A percentile compares a stretch with the other conserved stretches of the same genome.
phyloP scores from a whole-genome alignment of 1,140 invertebrate genomes.

The Diorhabda carinulata region DNA sequence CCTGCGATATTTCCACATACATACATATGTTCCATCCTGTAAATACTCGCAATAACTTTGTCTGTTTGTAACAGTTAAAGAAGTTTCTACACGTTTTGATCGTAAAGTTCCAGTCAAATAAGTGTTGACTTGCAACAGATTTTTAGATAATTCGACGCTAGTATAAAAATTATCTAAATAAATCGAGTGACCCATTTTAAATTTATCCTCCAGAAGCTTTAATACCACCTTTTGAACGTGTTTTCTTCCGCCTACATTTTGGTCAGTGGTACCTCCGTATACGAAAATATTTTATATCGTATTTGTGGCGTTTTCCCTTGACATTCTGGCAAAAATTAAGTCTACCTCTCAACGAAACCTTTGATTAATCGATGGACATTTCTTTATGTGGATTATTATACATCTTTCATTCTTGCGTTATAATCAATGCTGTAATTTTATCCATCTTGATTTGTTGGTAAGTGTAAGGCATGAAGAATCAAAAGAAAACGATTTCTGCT shows the following conservation, averaged over 20 bases:
- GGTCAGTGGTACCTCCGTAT: not conserved
- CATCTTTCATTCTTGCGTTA: slow-evolving; percentile 4
- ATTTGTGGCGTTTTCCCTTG: slow-evolving; percentile 37
- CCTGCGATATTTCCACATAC: not conserved
- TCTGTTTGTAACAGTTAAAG: not conserved
- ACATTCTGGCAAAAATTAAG: slow-evolving; percentile 41
- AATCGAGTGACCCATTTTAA: too few species aligned
- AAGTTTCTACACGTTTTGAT: not conserved
- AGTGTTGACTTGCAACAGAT: not conserved
- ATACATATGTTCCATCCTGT: not conserved
- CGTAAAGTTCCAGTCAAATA: not conserved
- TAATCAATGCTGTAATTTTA: too few species aligned
- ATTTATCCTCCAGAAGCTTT: too few species aligned
- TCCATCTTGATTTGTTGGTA: too few species aligned
- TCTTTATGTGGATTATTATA: slow-evolving; percentile 31
- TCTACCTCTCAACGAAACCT: slow-evolving; percentile 40
- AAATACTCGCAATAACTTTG: not conserved
- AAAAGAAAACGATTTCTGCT: too few species aligned
- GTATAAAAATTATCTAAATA: too few species aligned
- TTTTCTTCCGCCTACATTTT: slow-evolving; percentile 12
- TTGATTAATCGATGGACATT: slow-evolving; percentile 39
- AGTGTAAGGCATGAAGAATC: too few species aligned
- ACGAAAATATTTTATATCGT: slow-evolving; percentile 35
- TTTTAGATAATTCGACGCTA: not conserved
- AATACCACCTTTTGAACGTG: too few species aligned